phyloP scores from a whole-genome alignment of 1,140 invertebrate genomes.

The Drosophila kanapiae region DNA sequence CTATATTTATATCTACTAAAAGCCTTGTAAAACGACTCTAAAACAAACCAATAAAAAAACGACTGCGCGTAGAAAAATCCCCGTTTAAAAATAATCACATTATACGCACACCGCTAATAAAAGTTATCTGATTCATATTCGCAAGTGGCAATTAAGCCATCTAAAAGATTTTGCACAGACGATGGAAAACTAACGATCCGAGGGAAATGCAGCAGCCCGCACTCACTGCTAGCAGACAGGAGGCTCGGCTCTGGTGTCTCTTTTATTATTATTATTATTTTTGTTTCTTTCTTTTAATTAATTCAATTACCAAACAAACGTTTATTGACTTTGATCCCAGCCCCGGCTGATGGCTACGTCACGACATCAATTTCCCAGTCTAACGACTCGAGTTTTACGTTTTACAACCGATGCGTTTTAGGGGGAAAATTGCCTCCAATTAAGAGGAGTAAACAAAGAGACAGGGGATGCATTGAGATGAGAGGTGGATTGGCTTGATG shows the following conservation, averaged over 20 bases:
- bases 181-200: slow-evolving; percentile 34
- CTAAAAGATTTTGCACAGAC: slow-evolving; percentile 24
- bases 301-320: slow-evolving; percentile 72
- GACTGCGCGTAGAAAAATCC: slow-evolving; percentile 7
- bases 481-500: slow-evolving; percentile 40
- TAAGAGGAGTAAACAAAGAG: slow-evolving; percentile 25
- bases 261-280: background rate
- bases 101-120: slow-evolving; percentile 23
- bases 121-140: slow-evolving; percentile 35
- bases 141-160: slow-evolving; percentile 41
- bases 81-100: slow-evolving; percentile 4
- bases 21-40: background rate
- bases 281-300: slow-evolving; percentile 49
- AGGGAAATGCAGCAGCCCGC: slow-evolving; percentile 15
- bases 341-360: slow-evolving; percentile 38
- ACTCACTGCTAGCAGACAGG: background rate
- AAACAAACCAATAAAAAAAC: background rate
- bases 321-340: slow-evolving; percentile 63
- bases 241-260: slow-evolving; percentile 13
- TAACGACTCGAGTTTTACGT: slow-evolving; percentile 43
- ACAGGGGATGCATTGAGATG: slow-evolving; percentile 40
- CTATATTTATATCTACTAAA: background rate
- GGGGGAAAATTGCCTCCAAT: slow-evolving; percentile 62
- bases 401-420: slow-evolving; percentile 44
- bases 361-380: slow-evolving; percentile 40